Evolutionary conservation across 2,888 invertebrate species (phyloP).

Genomic region (Pogonocherus hispidulus): DNA sequence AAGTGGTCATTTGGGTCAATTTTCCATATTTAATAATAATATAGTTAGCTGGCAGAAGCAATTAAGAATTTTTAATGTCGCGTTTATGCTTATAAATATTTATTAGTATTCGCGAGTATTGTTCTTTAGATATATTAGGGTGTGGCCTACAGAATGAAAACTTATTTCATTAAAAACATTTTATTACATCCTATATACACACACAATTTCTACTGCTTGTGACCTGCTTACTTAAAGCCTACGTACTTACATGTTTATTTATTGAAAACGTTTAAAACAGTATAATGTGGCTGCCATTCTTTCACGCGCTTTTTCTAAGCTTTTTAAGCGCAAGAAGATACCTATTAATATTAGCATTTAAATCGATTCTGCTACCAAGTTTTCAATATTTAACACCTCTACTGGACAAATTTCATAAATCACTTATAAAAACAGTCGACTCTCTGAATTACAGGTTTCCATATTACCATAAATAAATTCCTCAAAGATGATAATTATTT

Average conservation of each 20-base stretch:
- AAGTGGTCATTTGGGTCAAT: conserved; percentile 40
- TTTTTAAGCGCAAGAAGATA: conserved; percentile 38
- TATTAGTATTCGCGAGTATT: conserved; percentile 44
- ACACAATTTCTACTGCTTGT: conserved; percentile 44
- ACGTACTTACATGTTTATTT: conserved; percentile 25
- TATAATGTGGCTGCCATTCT: conserved; percentile 42
- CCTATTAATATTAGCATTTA: conserved; percentile 49
- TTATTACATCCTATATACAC: conserved; percentile 49
- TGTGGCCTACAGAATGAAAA: conserved; percentile 46
- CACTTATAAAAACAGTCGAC: conserved; percentile 34
- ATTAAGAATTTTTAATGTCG: conserved; percentile 47
- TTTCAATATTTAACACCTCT: conserved; percentile 42
- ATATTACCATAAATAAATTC: conserved; percentile 16
- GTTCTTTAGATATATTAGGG: conserved; percentile 48
- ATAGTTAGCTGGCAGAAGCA: conserved; percentile 40
- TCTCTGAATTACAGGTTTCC: conserved; percentile 12
- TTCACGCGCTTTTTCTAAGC: conserved; percentile 40
- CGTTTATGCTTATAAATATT: conserved; percentile 46
- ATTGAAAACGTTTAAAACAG: conserved; percentile 40
- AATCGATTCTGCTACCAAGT: conserved; percentile 50
- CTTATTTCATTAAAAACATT: conserved; percentile 52
- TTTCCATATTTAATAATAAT: conserved; percentile 46
- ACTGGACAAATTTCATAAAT: conserved; percentile 41
- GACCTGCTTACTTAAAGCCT: conserved; percentile 40
- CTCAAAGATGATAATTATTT: neutral